These are phyloP conservation scores for Cephalopterus ornatus DNA, from an alignment of 2,113 vertebrate species.

Conservation along the genomic window DNA sequence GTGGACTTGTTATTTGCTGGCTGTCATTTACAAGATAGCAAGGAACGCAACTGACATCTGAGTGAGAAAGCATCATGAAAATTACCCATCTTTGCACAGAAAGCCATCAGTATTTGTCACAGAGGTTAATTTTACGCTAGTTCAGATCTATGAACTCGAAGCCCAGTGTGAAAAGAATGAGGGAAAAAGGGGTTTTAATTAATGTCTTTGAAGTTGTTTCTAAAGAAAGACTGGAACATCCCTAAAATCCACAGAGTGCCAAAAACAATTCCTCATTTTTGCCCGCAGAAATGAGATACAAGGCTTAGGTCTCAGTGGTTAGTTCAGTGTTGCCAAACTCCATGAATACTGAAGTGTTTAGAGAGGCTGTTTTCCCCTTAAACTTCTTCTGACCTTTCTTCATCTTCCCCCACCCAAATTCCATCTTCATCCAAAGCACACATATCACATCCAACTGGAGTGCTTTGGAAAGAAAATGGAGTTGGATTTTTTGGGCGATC, in stretches of 20 bases:
- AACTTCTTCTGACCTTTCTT: conserved; percentile 11
- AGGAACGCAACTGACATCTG: neutral
- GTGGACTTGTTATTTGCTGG: neutral
- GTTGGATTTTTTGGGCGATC: neutral
- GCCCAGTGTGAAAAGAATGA: neutral
- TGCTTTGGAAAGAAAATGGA: neutral
- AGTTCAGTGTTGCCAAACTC: neutral
- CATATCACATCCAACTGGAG: neutral
- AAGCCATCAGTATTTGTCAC: neutral
- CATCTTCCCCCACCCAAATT: neutral
- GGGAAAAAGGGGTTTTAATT: neutral
- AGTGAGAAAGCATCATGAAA: neutral
- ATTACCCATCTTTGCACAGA: neutral
- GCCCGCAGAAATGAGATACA: neutral
- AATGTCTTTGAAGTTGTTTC: neutral
- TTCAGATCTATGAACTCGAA: neutral
- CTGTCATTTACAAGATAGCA: neutral
- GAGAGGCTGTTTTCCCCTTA: neutral
- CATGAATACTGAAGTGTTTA: neutral
- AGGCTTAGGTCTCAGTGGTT: neutral
- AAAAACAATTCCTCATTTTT: neutral
- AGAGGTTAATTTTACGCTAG: neutral
- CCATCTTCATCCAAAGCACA: neutral
- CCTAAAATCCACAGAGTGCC: neutral
- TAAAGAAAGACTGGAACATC: neutral